A percentile compares a stretch with the other conserved stretches of the same genome.
These are phyloP conservation scores for Fragum fragum DNA, from an alignment of 2,888 invertebrate genomes.

Conservation along the genomic window DNA sequence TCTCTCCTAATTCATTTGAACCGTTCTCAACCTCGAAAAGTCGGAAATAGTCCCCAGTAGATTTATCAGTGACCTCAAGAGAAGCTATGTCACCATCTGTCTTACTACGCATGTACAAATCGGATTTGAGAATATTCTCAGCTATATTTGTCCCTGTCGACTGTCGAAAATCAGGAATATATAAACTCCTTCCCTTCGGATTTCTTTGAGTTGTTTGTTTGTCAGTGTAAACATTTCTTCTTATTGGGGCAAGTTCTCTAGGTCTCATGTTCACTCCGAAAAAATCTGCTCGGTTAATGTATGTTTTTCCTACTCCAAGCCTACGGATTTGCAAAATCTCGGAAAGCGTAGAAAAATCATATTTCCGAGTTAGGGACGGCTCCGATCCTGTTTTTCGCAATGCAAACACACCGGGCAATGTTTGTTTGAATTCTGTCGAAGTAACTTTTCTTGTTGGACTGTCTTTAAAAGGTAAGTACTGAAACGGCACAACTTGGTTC, in stretches of 20 bases:
- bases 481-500: conserved; percentile 26
- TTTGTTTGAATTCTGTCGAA: background rate
- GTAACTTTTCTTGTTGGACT: background rate
- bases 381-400: conserved; percentile 7
- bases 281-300: conserved; percentile 6
- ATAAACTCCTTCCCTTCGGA: background rate
- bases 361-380: background rate
- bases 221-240: background rate
- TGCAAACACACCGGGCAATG: conserved; percentile 2
- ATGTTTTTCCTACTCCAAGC: background rate
- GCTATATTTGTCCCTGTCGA: background rate
- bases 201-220: background rate
- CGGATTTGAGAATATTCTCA: background rate
- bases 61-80: background rate
- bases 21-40: background rate
- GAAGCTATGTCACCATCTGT: background rate
- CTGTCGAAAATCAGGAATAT: conserved; percentile 2
- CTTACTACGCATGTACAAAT: conserved; percentile 11
- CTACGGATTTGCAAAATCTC: background rate
- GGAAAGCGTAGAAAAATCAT: conserved; percentile 10
- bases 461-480: conserved; percentile 3
- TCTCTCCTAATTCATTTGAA: background rate
- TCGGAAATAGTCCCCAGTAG: conserved; percentile 11
- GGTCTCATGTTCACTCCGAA: background rate
- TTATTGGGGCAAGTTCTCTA: conserved; percentile 8